A percentile compares a stretch with the other conserved stretches of the same genome.
phyloP scores from a whole-genome alignment of 2,113 vertebrate species.

The Stercorarius parasiticus region DNA sequence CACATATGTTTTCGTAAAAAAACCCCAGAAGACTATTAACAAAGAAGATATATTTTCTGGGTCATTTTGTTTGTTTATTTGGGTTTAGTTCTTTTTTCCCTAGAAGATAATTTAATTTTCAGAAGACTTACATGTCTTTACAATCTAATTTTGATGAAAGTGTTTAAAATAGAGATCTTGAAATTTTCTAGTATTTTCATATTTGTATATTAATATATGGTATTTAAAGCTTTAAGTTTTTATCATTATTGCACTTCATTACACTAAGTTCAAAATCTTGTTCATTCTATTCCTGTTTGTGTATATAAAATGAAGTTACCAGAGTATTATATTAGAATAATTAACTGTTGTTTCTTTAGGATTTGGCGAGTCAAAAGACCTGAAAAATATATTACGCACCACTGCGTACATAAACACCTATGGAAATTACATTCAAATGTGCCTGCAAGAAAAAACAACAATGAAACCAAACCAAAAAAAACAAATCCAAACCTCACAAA shows the following conservation, averaged over 20 bases:
- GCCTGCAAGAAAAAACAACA: neutral
- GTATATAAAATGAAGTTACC: neutral
- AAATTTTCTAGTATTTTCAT: neutral
- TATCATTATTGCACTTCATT: neutral
- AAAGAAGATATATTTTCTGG: neutral
- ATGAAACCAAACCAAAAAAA: neutral
- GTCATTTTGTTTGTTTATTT: neutral
- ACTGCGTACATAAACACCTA: accelerated
- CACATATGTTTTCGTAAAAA: neutral
- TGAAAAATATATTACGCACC: neutral
- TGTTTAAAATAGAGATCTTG: neutral
- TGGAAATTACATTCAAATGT: neutral
- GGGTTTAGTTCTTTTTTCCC: neutral
- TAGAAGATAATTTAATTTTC: neutral
- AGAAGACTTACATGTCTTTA: neutral
- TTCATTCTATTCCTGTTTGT: neutral
- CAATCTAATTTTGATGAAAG: neutral
- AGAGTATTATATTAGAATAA: neutral
- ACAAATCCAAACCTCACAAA: neutral
- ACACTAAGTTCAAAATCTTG: neutral
- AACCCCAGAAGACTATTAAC: neutral
- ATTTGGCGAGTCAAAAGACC: neutral
- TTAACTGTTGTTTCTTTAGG: neutral
- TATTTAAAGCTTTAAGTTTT: neutral
- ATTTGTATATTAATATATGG: neutral